phyloP scores from a whole-genome alignment of 2,888 invertebrate genomes.

The Temnothorax unifasciatus region DNA sequence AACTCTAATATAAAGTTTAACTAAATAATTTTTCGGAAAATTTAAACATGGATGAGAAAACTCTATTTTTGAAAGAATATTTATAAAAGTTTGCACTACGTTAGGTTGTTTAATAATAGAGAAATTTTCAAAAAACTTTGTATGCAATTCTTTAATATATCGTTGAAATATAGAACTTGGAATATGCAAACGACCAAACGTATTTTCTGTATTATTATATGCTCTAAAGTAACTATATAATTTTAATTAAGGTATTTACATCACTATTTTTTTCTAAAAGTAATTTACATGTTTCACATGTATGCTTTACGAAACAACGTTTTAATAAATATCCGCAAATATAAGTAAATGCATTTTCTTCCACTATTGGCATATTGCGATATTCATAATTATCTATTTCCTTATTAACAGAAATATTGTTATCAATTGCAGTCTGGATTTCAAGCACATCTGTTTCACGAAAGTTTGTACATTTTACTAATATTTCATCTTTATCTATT shows the following conservation, averaged over 20 bases:
- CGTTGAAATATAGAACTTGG: too few species aligned
- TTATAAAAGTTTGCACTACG: too few species aligned
- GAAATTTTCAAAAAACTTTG: too few species aligned
- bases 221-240: background rate
- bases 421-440: background rate
- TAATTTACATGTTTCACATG: background rate
- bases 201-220: background rate
- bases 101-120: too few species aligned
- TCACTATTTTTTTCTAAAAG: background rate
- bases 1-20: too few species aligned
- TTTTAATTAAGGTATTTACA: background rate
- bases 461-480: background rate
- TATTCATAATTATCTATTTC: constrained; percentile 12
- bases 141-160: too few species aligned
- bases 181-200: too few species aligned
- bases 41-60: too few species aligned
- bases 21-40: too few species aligned
- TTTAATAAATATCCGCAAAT: background rate
- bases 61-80: too few species aligned
- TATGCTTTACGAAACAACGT: background rate
- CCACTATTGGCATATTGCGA: background rate
- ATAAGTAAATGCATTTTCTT: background rate
- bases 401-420: background rate
- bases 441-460: background rate
- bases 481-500: background rate